Evolutionary conservation across 1,140 invertebrate species (phyloP), one percentile per base, ranked within the genome.

Genomic region (Zaprionus africanus): DNA sequence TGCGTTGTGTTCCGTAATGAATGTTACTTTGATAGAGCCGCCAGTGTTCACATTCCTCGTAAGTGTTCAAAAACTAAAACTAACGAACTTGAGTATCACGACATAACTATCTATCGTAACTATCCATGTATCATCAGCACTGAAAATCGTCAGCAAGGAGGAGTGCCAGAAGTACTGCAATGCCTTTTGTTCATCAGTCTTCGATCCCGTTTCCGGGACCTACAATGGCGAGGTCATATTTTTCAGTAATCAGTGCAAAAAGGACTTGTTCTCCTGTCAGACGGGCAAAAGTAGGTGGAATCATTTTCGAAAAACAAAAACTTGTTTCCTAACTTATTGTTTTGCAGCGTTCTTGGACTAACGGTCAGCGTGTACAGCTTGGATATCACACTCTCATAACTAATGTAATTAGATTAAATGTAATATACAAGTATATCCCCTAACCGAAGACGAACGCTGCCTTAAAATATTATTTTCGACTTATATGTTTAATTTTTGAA

Each of bases 171-270:
- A 19, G 1, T 13, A 51, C 19, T 51, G 46, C 12, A 51, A 4
- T 13, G 19, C 4, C 13, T 51, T 51, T 12, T 51, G 46, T 24
- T 22, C 12, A 13, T 24, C 17, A 24, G 19, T 24, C n/a, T 22
- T 51, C 11, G 46, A 51, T 24, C 46, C 46, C 12, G 46, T 51
- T 51, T 51, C 46, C 19, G 46, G 46, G 24, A 51, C 46, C 11
- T 51, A 51, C 19, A 9, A 51, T 13, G 46, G 19, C 4, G 19
- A 51, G 12, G 7, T 51, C 46, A 12, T 22, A 3, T 13, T 13
- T 51, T 51, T 51, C 4, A 24, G 22, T 51, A 51, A 51, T 24
- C 46, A 51, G 12, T 51, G 46, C 46, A 51, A 12, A 4, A 51
- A 51, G 22, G 46, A 51, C 11, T 22, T 51, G 19, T 51, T 51